Base-by-base conservation (phyloP, 2,113 vertebrate genomes). In the Rhea pennata region DNA sequence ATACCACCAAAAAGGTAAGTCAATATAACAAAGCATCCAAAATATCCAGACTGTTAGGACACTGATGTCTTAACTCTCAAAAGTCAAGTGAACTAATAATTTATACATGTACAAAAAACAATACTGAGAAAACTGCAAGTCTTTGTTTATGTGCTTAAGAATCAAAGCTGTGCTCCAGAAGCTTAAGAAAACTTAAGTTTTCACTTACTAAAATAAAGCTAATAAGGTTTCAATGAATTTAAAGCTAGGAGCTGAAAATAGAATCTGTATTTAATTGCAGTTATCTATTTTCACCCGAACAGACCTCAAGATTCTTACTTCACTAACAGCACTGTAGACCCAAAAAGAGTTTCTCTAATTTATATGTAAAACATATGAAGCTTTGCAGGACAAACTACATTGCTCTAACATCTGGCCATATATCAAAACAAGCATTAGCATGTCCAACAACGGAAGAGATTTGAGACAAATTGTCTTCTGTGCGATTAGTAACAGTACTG, bases 401-500 rank as follows among this genome's bases (percentile, higher is more conserved):
- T 83, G 75, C 77, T 83, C 88, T 78, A 88, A 67, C 70, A 88
- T 78, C 46, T 36, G 89, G 82, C 53, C 71, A 78, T 62, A 53
- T 15, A 81, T 84, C n/a, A 87, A 84, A 95, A 91, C 72, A 91
- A 97, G 88, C 51, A 53, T 17, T 87, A 91, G 88, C 77, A 92
- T 75, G 95, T 66, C 76, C 50, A 87, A 91, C 7, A 33, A 88
- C 5, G 54, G 40, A 85, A 94, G 88, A 96, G 92, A 96, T 93
- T 56, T 64, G 84, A 96, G 87, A 72, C n/a, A 33, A 27, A 53
- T 26, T 66, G 27, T 84, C 90, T 96, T 92, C 65, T 44, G 82
- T 10, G 67, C 29, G 61, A 97, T 73, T 53, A 92, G 66, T 84
- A 91, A 90, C 85, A 98, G 88, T 73, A 95, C 92, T 83, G 95